Evolutionary conservation across 23 tunicate genomes (phyloP), one percentile per base, ranked within the genome.

Genomic region (Trididemnum miniatum): DNA sequence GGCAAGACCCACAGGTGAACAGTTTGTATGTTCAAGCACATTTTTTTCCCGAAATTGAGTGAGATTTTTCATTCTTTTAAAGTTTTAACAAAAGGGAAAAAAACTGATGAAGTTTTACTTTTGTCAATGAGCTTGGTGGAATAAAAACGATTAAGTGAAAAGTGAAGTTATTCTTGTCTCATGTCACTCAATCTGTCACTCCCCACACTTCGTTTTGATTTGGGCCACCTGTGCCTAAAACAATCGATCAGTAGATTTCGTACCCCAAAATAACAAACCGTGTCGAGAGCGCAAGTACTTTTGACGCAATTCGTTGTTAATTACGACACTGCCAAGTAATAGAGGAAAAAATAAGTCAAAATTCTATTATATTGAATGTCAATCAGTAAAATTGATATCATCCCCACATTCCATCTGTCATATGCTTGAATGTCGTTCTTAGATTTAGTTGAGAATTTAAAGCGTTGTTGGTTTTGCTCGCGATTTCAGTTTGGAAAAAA

Each of bases 121-220:
- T 62, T 62, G 67, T 62, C 67, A 62, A 25, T 62, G 67, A n/a
- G 29, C 29, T 62, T n/a, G 67, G 29, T 5, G 22, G 27, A 4
- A 62, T 4, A 20, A 25, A 25, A 25, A 5, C 26, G 67, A 62
- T 62, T 4, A 62, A 62, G 4, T 5, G 22, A 62, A 62, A 25
- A 20, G 67, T 25, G 67, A 26, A 26, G 25, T 26, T 62, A 20
- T n/a, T 25, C 15, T 62, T 25, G 67, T 26, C 26, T 4, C 22
- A 12, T 62, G 67, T 62, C 67, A 62, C 67, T 62, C 29, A n/a
- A 26, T 25, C 29, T 62, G 67, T 62, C 67, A 62, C 20, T 62
- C 67, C 26, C 67, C 26, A 62, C 26, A 12, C 67, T 62, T 26
- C 5, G 5, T 62, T 44, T 44, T 7, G 54, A 44, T 9, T 7